Evolutionary conservation across 2,888 invertebrate genomes (phyloP), one percentile per base, ranked within the genome.

Genomic region (Doris montereyensis): DNA sequence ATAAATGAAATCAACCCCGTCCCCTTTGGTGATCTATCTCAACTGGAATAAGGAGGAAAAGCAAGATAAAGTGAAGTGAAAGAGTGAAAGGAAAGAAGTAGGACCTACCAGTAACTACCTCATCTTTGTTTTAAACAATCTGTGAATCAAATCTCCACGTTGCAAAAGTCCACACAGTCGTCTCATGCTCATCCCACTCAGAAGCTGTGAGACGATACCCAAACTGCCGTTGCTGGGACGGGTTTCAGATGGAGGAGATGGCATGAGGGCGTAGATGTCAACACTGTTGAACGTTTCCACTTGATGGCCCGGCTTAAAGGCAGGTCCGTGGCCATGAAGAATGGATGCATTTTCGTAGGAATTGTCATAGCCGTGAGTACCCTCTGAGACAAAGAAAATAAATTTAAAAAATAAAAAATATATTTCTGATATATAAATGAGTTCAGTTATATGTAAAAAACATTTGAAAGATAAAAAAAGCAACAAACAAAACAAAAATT

Each of bases 261-360:
- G 78, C 85, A 91, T 86, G 72, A 91, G 80, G 3, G 89, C 87
- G 81, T 91, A 91, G 3, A 91, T 81, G 79, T 91, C 90, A 0
- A 90, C 88, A 82, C 83, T 90, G 68, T 89, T 81, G 71, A 91
- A 89, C 10, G 84, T 84, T 1, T 87, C 83, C 2, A 86, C 83
- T 1, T 72, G 81, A 41, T 81, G 83, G 13, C 85, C 85, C 28
- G 81, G 65, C 82, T 88, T 89, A 82, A 91, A 90, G 1, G 87
- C 86, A 58, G 91, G 91, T 95, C 95, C 82, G 93, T 92, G 0
- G 94, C 95, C 87, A 95, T 93, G 88, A 95, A 95, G 85, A 94
- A 93, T 4, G 95, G 94, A 85, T 93, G 93, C 95, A 95, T 95
- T 71, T 92, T 87, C 81, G 1, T 92, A 89, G 67, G 89, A 90